Evolutionary conservation across 2,888 invertebrate genomes (phyloP).

Genomic region (Eurois occulta): DNA sequence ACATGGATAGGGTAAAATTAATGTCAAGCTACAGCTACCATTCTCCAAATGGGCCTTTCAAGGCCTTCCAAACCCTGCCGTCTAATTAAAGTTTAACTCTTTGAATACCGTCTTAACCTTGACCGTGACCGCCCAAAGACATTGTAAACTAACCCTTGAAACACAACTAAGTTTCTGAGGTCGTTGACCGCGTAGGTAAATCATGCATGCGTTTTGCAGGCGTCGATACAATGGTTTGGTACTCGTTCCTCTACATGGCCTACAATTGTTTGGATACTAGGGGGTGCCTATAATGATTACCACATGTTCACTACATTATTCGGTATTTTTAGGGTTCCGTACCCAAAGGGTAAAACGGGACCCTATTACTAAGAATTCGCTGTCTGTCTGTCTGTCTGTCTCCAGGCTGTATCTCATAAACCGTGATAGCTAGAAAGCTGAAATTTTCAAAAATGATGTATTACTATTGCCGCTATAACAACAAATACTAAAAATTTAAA

Average conservation of each 20-base stretch:
- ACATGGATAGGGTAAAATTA: background rate
- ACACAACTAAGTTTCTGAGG: slow-evolving; percentile 1
- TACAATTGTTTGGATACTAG: background rate
- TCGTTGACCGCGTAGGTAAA: slow-evolving; percentile 30
- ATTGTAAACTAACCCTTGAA: slow-evolving; percentile 14
- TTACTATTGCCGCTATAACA: too few species aligned
- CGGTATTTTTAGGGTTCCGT: too few species aligned
- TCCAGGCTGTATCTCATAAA: too few species aligned
- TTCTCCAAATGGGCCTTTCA: background rate
- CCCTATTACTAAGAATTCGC: too few species aligned
- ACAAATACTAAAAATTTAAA: too few species aligned
- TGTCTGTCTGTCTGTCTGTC: too few species aligned
- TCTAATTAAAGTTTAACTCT: slow-evolving; percentile 29
- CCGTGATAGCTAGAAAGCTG: too few species aligned
- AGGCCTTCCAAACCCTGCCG: background rate
- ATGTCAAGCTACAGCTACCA: background rate
- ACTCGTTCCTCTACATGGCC: slow-evolving; percentile 15
- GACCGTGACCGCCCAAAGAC: background rate
- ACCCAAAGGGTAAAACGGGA: too few species aligned
- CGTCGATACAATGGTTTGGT: slow-evolving; percentile 17
- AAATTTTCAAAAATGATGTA: too few species aligned
- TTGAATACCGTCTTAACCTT: slow-evolving; percentile 7
- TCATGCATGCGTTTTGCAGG: slow-evolving; percentile 31
- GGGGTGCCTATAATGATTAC: too few species aligned
- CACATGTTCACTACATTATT: too few species aligned